These are phyloP conservation scores for Mayetiola destructor DNA, from an alignment of 2,888 invertebrate species.

Conservation along the genomic window DNA sequence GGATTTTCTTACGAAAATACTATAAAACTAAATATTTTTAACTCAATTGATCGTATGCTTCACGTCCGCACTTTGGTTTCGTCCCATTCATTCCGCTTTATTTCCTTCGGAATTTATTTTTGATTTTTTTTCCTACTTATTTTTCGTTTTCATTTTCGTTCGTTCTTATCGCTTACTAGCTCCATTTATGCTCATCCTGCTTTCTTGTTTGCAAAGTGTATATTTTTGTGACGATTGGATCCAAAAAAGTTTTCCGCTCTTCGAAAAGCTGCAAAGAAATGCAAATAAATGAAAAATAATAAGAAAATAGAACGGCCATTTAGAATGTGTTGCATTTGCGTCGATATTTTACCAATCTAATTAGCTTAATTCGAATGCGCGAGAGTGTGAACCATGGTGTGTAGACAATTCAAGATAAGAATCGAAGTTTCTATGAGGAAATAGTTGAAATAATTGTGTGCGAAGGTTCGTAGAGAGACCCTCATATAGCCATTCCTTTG, in stretches of 20 bases:
- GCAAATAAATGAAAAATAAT: too few relatives aligned
- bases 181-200: background rate
- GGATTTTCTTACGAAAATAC: conserved; percentile 6
- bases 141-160: background rate
- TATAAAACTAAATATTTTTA: conserved; percentile 3
- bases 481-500: too few relatives aligned
- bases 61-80: background rate
- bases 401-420: too few relatives aligned
- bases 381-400: too few relatives aligned
- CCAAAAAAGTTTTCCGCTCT: background rate
- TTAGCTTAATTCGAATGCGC: too few relatives aligned
- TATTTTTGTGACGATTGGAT: background rate
- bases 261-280: background rate
- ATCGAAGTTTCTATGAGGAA: too few relatives aligned
- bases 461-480: too few relatives aligned
- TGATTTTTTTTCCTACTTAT: background rate
- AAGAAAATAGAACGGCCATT: too few relatives aligned
- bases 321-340: too few relatives aligned
- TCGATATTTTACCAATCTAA: too few relatives aligned
- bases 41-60: background rate
- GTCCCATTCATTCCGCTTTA: background rate
- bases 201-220: background rate
- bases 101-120: background rate
- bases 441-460: too few relatives aligned
- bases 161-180: background rate